Evolutionary conservation across 37 sponge, comb jelly and placozoan genomes (phyloP), one percentile per base, ranked within the genome.

Genomic region (Trichoplax adhaerens): DNA sequence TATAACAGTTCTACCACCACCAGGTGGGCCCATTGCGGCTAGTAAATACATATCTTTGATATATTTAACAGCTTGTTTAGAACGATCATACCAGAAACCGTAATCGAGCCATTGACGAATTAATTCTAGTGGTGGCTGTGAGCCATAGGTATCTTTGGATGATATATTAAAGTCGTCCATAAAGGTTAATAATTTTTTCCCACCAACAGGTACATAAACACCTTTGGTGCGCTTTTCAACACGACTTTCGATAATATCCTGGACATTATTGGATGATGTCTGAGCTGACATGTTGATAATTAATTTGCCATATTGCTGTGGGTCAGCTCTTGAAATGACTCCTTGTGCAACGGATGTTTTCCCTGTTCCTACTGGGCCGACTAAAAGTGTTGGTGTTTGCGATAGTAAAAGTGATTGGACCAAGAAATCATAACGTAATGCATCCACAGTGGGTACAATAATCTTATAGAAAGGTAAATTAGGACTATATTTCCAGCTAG

Each of bases 121-220:
- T 58, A 97, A 85, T 74, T 97, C 99, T 57, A 97, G 83, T 1
- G 99, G 99, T 8, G 99, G 99, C 81, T 97, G 99, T 10, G 99
- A 91, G 53, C 94, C 94, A 82, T 85, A 97, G 10, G 75, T 78
- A 62, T 97, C 99, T 70, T 97, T 97, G 60, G 87, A 85, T 7
- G 99, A 93, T 93, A 97, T 97, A 85, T 91, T 97, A 77, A 97
- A 70, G 70, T 97, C 99, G 65, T 97, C 99, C 85, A 97, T 73
- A 68, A 97, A 92, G 49, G 90, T 85, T 2, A 96, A 79, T 66
- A 96, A 77, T 80, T 83, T 91, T 82, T 91, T 96, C 4, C 99
- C 99, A 53, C 99, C 99, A 71, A 91, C 68, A 49, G 93, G 99
- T 2, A 88, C 93, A 58, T 83, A 97, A 52, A 97, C 99, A 64